Conservation (phyloP, 1,140 invertebrate species). For the Tenebrio molitor region DNA sequence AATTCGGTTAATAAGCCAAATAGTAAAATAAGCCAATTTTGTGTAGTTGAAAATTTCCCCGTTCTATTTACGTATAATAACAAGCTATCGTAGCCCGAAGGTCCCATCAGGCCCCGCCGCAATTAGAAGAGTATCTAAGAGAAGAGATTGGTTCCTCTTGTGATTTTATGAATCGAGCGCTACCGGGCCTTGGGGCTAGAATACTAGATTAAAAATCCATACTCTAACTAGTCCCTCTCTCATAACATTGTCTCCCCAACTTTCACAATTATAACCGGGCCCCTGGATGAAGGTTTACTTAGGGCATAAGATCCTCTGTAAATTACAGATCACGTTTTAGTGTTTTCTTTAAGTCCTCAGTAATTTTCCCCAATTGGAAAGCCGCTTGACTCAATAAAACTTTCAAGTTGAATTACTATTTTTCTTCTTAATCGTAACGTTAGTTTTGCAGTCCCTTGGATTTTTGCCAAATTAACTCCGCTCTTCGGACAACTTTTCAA, state of each 20-base stretch:
- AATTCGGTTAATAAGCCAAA: slow-evolving; percentile 25
- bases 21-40: slow-evolving; percentile 42
- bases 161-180: slow-evolving; percentile 40
- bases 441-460: neutral
- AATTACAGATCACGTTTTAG: slow-evolving; percentile 38
- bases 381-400: slow-evolving; percentile 34
- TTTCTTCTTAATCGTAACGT: slow-evolving; percentile 26
- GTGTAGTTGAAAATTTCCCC: slow-evolving; percentile 38
- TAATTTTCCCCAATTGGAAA: slow-evolving; percentile 32
- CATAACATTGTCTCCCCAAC: slow-evolving; percentile 37
- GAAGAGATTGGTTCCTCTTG: slow-evolving; percentile 42
- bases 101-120: slow-evolving; percentile 32
- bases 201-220: slow-evolving; percentile 45
- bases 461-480: slow-evolving; percentile 29
- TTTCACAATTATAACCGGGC: slow-evolving; percentile 29
- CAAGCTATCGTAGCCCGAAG: slow-evolving; percentile 42
- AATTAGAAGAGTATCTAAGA: slow-evolving; percentile 46
- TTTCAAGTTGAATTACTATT: slow-evolving; percentile 24
- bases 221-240: slow-evolving; percentile 28
- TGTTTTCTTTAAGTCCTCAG: slow-evolving; percentile 34
- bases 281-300: slow-evolving; percentile 27
- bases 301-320: slow-evolving; percentile 29
- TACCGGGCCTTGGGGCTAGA: slow-evolving; percentile 40
- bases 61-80: slow-evolving; percentile 45
- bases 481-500: neutral